Evolutionary conservation across 2,888 invertebrate genomes (phyloP), one percentile per base, ranked within the genome.

Genomic region (Rhamphomyia laevipes): DNA sequence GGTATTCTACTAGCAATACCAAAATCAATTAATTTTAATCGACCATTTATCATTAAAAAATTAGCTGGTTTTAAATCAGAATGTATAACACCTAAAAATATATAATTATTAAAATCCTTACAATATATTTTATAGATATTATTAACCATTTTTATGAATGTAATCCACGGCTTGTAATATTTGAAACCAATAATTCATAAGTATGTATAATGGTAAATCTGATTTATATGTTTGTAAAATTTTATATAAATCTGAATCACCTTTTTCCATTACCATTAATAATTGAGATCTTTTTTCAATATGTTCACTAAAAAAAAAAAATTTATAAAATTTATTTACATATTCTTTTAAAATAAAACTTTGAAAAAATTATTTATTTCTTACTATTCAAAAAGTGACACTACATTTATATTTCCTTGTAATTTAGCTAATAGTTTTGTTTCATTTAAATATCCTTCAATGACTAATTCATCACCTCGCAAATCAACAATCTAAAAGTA

Each of bases 31-130:
- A 97, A 73, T 73, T 97, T 97, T 48, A 97, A 70, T 41, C 84
- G 78, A 2, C 87, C 89, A 54, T 82, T 79, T 7, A 90, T 87
- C 63, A 92, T 75, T 40, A 97, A 75, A 70, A 97, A 99, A 72
- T 97, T 97, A 0, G 92, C 92, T 0, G 97, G 97, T 68, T 97
- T 97, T 57, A 97, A 72, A 71, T 99, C 97, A 0, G 93, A 88
- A 72, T 97, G 97, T 58, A 97, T 90, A 3, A 97, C 89, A 47
- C 89, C 92, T 90, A 63, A 15, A 65, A 64, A 45, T 2, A 3
- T 31, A 33, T 44, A 46, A 16, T 16, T 7, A 45, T 16, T 38
- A 5, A 43, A n/a, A 37, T 10, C 13, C 2, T 12, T 41, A 23
- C 23, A 21, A 38, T 21, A 12, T 6, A 45, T 13, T 17, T 10